These are phyloP conservation scores for Pseudomyrmex gracilis DNA, from an alignment of 1,140 invertebrate genomes.

Conservation along the genomic window DNA sequence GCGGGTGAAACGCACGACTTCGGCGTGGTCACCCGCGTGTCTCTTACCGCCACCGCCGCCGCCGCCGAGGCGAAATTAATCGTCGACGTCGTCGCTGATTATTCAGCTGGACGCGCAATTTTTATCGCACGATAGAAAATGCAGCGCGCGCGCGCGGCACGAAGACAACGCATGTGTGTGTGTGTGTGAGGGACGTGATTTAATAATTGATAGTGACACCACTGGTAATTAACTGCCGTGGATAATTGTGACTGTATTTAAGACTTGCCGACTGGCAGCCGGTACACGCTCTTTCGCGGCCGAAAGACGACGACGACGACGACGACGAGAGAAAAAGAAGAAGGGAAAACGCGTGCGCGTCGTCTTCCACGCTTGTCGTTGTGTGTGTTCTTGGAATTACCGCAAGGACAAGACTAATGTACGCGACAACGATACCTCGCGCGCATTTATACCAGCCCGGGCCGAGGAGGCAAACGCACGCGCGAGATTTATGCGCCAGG, in stretches of 20 bases:
- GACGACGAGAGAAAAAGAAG: constrained; percentile 36
- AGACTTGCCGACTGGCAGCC: constrained; percentile 70
- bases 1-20: constrained; percentile 7
- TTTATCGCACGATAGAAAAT: constrained; percentile 52
- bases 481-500: constrained; percentile 42
- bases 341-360: constrained; percentile 45
- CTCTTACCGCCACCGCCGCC: neutral
- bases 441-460: constrained; percentile 23
- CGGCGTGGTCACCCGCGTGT: constrained; percentile 30
- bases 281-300: constrained; percentile 19
- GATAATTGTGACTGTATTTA: constrained; percentile 81
- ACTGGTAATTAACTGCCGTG: constrained; percentile 80
- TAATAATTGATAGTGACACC: constrained; percentile 83
- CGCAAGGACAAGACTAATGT: constrained; percentile 73
- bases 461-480: constrained; percentile 1
- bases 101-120: constrained; percentile 68
- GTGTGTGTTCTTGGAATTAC: constrained; percentile 76
- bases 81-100: constrained; percentile 41
- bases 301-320: constrained; percentile 60
- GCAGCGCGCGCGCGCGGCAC: constrained; percentile 9
- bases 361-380: constrained; percentile 31
- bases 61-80: constrained; percentile 55
- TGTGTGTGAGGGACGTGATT: constrained; percentile 74
- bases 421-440: constrained; percentile 56
- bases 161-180: constrained; percentile 1